Evolutionary conservation across 2,113 vertebrate species (phyloP).

Genomic region (human): DNA sequence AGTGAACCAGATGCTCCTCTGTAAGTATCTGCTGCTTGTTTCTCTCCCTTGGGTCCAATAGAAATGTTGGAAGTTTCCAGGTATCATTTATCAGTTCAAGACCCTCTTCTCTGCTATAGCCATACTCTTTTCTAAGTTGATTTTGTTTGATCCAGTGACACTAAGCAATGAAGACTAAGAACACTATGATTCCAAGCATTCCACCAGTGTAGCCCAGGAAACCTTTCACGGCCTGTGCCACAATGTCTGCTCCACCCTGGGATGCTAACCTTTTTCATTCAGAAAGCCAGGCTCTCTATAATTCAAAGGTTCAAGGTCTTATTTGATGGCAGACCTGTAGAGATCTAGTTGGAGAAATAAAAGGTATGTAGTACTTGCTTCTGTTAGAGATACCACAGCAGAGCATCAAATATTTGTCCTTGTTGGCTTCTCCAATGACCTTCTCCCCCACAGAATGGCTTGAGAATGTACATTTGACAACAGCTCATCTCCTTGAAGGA

Average conservation of each 20-base stretch:
- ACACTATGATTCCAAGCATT: background rate
- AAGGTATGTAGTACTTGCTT: background rate
- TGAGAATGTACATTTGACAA: background rate
- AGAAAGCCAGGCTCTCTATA: background rate
- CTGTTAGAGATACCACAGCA: background rate
- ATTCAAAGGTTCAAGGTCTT: background rate
- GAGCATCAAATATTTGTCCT: background rate
- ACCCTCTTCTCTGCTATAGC: background rate
- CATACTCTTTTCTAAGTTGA: background rate
- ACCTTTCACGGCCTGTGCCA: background rate
- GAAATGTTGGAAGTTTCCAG: background rate
- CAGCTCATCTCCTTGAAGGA: conserved; percentile 42
- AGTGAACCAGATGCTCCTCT: background rate
- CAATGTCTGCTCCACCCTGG: background rate
- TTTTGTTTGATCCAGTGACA: background rate
- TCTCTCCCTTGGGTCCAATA: background rate
- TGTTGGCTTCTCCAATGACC: background rate
- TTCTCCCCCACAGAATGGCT: no score
- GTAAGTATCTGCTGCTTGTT: background rate
- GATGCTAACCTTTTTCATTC: background rate
- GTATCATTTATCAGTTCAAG: background rate
- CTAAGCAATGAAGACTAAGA: background rate
- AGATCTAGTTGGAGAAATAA: background rate
- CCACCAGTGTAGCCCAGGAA: background rate
- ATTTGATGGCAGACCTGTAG: background rate